Percentiles rank a stretch among this genome's conserved stretches.
phyloP scores from a whole-genome alignment of 2,797 vertebrate genomes.

The Sebastiscus tertius region DNA sequence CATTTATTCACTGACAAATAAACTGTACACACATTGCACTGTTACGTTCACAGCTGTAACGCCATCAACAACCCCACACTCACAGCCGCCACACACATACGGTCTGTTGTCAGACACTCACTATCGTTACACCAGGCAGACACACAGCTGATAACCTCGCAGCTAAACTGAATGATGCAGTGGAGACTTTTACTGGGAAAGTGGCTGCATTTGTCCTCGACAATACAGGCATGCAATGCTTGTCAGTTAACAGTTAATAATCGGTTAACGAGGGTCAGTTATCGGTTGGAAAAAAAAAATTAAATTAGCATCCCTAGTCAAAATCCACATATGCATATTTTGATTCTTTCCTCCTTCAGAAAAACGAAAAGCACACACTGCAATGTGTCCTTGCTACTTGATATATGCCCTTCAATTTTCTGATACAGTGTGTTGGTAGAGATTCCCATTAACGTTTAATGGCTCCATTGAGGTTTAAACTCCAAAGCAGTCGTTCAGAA shows the following conservation, averaged over 20 bases:
- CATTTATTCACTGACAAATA: background rate
- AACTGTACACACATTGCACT: no score
- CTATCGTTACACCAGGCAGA: no score
- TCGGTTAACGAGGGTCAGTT: background rate
- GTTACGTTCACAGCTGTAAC: no score
- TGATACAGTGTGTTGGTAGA: background rate
- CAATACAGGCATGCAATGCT: background rate
- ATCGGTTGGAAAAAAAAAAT: no score
- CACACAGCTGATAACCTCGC: no score
- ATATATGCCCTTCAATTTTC: background rate
- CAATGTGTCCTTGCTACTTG: slow-evolving; percentile 1
- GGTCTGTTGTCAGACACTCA: no score
- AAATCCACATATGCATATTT: background rate
- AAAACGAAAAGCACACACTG: background rate
- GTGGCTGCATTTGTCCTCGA: background rate
- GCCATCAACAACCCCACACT: no score
- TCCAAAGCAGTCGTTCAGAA: background rate
- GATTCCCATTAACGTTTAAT: slow-evolving; percentile 20
- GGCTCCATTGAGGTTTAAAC: slow-evolving; percentile 13
- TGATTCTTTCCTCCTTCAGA: background rate
- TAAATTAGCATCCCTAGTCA: background rate
- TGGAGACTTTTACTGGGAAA: no score
- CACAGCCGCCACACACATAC: no score
- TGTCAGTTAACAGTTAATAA: background rate
- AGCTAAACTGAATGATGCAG: no score